phyloP scores from a whole-genome alignment of 1,140 invertebrate species.

The Bactericera cockerelli region DNA sequence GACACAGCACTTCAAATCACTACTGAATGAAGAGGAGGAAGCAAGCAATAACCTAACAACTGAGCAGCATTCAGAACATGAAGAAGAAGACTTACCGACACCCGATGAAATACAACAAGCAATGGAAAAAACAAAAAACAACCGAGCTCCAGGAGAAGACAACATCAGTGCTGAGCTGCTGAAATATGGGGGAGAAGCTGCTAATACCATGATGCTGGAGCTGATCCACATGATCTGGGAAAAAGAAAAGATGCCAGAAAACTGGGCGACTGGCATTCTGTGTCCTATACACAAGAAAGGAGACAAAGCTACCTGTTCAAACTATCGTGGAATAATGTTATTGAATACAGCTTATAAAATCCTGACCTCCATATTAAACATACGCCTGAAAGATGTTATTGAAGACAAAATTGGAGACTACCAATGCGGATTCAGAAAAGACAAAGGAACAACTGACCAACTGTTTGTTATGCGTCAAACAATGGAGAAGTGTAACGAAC shows the following conservation, averaged over 20 bases:
- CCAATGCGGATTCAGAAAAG: slow-evolving; percentile 18
- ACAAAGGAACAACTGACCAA: slow-evolving; percentile 17
- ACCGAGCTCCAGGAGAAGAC: slow-evolving; percentile 13
- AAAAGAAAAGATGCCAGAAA: slow-evolving; percentile 19
- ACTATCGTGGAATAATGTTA: slow-evolving; percentile 22
- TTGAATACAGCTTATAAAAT: slow-evolving; percentile 13
- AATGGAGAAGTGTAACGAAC: slow-evolving; percentile 15
- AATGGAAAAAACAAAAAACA: slow-evolving; percentile 17
- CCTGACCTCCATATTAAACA: neutral
- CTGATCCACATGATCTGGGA: slow-evolving; percentile 11
- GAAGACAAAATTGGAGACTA: slow-evolving; percentile 18
- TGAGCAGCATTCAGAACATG: neutral
- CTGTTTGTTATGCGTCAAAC: slow-evolving; percentile 16
- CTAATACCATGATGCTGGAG: neutral
- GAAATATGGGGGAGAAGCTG: slow-evolving; percentile 11
- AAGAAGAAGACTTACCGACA: slow-evolving; percentile 7
- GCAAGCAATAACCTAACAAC: neutral
- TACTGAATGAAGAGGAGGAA: slow-evolving; percentile 15
- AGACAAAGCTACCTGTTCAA: slow-evolving; percentile 19
- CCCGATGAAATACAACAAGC: slow-evolving; percentile 11
- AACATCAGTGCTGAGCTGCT: slow-evolving; percentile 14
- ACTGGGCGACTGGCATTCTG: slow-evolving; percentile 20
- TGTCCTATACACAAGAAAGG: slow-evolving; percentile 24
- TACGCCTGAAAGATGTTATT: slow-evolving; percentile 5
- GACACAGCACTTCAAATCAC: slow-evolving; percentile 15